These are phyloP conservation scores for Drosophila paramelanica DNA, from an alignment of 2,888 invertebrate genomes.

Conservation along the genomic window DNA sequence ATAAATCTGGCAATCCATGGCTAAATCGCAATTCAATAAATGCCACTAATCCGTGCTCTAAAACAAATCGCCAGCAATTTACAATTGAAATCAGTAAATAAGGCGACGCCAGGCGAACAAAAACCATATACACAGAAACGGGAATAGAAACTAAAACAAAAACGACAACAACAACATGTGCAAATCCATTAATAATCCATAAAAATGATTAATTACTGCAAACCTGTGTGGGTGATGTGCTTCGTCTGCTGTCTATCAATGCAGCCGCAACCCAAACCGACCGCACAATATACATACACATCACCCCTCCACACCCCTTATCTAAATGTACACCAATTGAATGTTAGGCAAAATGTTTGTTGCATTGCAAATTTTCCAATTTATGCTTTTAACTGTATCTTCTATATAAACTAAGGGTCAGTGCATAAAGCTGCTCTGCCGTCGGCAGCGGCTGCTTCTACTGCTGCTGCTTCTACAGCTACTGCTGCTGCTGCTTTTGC, in stretches of 20 bases:
- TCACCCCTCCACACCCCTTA: neutral
- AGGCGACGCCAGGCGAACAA: constrained; percentile 18
- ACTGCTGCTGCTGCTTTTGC: neutral
- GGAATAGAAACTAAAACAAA: constrained; percentile 11
- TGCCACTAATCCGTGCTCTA: constrained; percentile 50
- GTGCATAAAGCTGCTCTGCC: constrained; percentile 54
- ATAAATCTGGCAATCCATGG: constrained; percentile 3
- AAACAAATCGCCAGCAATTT: constrained; percentile 51
- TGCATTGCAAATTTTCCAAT: constrained; percentile 66
- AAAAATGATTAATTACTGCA: constrained; percentile 80
- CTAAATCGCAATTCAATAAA: constrained; percentile 41
- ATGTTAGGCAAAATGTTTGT: constrained; percentile 38
- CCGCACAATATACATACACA: constrained; percentile 11
- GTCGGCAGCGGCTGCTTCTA: constrained; percentile 54
- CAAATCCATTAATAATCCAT: constrained; percentile 79
- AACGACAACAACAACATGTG: constrained; percentile 21
- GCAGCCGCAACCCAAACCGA: constrained; percentile 35
- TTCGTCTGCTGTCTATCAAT: constrained; percentile 74
- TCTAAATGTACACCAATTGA: constrained; percentile 20
- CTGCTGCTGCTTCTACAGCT: neutral
- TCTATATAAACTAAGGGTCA: constrained; percentile 20
- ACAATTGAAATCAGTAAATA: constrained; percentile 54
- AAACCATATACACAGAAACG: constrained; percentile 3
- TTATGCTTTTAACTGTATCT: constrained; percentile 68
- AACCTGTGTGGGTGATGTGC: constrained; percentile 54